These are phyloP conservation scores for Phocoena phocoena DNA, from an alignment of 2,113 vertebrate species.

Conservation along the genomic window DNA sequence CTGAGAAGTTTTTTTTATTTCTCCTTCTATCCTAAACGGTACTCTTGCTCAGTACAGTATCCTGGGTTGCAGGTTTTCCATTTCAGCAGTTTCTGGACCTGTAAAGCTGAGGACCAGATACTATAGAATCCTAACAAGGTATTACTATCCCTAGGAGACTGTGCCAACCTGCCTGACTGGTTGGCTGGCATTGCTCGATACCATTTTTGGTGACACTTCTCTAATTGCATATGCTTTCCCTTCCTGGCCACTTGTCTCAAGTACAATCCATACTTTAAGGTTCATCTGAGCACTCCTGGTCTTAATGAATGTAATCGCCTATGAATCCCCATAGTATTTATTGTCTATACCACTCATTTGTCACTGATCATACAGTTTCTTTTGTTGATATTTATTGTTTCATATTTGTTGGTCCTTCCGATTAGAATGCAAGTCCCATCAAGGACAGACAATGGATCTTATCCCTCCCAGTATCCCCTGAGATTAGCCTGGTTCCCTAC, in stretches of 20 bases:
- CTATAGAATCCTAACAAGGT: neutral
- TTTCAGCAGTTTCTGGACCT: neutral
- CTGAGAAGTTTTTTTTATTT: too few relatives aligned
- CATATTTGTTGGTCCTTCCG: neutral
- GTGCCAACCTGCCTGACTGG: neutral
- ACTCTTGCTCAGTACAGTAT: too few relatives aligned
- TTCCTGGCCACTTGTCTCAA: neutral
- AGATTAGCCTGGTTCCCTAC: neutral
- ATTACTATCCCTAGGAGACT: neutral
- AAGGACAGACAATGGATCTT: neutral
- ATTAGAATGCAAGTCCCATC: slow-evolving; percentile 15
- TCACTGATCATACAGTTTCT: neutral
- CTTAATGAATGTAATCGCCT: neutral
- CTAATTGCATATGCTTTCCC: neutral
- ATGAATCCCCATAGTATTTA: neutral
- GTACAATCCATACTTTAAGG: neutral
- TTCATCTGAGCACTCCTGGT: neutral
- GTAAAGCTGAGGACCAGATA: neutral
- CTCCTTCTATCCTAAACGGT: too few relatives aligned
- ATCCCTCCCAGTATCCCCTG: neutral
- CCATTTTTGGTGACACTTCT: neutral
- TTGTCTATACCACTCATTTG: neutral
- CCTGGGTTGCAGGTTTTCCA: too few relatives aligned
- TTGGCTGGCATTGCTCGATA: neutral
- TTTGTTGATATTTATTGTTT: neutral